Conservation (phyloP, 2,113 vertebrate genomes). For the Solenodon paradoxus region DNA sequence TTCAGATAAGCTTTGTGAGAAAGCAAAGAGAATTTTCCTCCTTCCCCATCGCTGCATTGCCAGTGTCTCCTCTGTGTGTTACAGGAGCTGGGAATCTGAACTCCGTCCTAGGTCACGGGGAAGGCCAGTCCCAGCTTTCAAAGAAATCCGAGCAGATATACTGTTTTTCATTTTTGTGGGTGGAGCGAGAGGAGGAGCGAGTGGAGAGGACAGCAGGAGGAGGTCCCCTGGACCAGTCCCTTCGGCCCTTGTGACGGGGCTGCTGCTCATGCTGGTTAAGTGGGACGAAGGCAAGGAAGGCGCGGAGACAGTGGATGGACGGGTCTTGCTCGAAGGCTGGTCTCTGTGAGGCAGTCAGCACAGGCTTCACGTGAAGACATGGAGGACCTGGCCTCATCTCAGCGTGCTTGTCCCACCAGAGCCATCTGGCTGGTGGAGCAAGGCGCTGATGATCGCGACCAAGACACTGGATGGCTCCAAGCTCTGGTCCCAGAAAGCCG, state of each 20-base stretch:
- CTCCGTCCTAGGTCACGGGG: background rate
- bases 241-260: background rate
- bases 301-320: no score
- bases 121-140: background rate
- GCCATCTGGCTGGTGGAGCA: background rate
- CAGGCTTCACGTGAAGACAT: background rate
- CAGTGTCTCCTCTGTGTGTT: accelerated
- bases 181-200: background rate
- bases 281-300: background rate
- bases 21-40: background rate
- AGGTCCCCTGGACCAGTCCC: no score
- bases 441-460: background rate
- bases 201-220: background rate
- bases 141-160: background rate
- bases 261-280: background rate
- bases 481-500: background rate
- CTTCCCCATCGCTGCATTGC: background rate
- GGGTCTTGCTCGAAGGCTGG: background rate
- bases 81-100: no score
- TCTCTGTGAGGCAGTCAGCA: background rate
- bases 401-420: background rate
- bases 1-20: background rate
- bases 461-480: no score
- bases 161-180: background rate
- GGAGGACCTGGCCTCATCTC: accelerated